Base-by-base conservation (phyloP, 2,888 invertebrate species). In the Chironomus tentans region DNA sequence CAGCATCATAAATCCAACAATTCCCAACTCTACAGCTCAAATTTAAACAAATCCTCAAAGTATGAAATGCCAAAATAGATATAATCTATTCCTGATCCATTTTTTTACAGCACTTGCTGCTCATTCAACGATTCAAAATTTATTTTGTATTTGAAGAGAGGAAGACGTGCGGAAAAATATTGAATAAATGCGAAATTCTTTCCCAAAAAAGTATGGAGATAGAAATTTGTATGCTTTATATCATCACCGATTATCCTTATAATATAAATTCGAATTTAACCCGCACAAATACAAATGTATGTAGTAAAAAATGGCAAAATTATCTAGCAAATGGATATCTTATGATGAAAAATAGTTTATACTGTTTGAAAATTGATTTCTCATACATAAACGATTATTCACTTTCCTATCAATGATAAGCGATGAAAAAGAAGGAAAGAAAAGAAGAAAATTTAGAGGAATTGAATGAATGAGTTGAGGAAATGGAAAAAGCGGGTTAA, bases 351-450 rank as follows among this genome's bases (percentile, higher is more conserved):
- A 73, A 73, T 73, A 73, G 72, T 73, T 71, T 73, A 13, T 65
- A 22, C 38, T 56, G 7, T 73, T 73, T 73, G 62, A 28, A 73
- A 73, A 73, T 73, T 73, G 72, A 73, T 73, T 62, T 73, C 72
- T 73, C 72, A 73, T 73, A 73, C 72, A 73, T 73, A 73, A 73
- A 38, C 72, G 72, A 73, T 73, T 73, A 73, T 62, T 73, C 22
- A 10, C 47, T 21, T 47, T n/a, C 18, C 18, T 56, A 56, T 56
- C 56, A 56, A 38, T 56, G 56, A 38, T 38, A 38, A 38, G 38
- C 38, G 38, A 38, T 38, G 38, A 38, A 38, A 10, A 10, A 38
- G 38, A 50, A 6, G 50, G 5, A 50, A 4, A 6, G 3, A 13
- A 6, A 7, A 61, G 56, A 56, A 38, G 38, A 38, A 38, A 4